These are phyloP conservation scores for Brenthis hecate DNA, from an alignment of 2,888 invertebrate species.

Conservation along the genomic window DNA sequence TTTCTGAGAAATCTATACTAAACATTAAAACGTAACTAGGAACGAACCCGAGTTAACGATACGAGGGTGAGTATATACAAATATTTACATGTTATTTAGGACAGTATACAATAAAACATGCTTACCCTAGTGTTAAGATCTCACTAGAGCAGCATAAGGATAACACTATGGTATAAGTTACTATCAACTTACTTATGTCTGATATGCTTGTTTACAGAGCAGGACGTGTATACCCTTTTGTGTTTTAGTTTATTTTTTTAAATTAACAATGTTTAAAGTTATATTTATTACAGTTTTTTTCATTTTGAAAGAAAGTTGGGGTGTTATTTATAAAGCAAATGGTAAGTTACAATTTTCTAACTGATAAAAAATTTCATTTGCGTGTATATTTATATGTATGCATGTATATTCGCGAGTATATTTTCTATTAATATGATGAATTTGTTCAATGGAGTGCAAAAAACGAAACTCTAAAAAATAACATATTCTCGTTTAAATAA, in stretches of 20 bases:
- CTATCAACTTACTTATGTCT: constrained; percentile 4
- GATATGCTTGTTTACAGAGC: not conserved
- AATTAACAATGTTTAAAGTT: not conserved
- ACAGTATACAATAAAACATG: not conserved
- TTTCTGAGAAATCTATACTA: too few relatives aligned
- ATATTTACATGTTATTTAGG: too few relatives aligned
- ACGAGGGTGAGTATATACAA: too few relatives aligned
- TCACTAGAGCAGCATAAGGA: constrained; percentile 5
- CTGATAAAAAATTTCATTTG: not conserved
- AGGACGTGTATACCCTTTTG: constrained; percentile 1
- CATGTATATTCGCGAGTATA: too few relatives aligned
- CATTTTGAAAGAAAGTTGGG: constrained; percentile 36
- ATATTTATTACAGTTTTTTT: constrained; percentile 26
- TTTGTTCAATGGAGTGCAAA: too few relatives aligned
- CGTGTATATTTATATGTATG: too few relatives aligned
- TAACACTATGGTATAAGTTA: not conserved
- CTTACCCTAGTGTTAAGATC: not conserved
- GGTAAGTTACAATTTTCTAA: constrained; percentile 44
- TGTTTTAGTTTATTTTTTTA: not conserved
- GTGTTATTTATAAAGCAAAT: constrained; percentile 50
- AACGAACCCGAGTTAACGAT: too few relatives aligned
- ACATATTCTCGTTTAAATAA: too few relatives aligned
- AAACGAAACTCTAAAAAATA: too few relatives aligned
- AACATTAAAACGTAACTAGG: too few relatives aligned
- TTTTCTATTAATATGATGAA: too few relatives aligned